Percentiles rank a stretch among this genome's conserved stretches.
phyloP scores from a whole-genome alignment of 2,888 invertebrate species.

The Tachina grossa region DNA sequence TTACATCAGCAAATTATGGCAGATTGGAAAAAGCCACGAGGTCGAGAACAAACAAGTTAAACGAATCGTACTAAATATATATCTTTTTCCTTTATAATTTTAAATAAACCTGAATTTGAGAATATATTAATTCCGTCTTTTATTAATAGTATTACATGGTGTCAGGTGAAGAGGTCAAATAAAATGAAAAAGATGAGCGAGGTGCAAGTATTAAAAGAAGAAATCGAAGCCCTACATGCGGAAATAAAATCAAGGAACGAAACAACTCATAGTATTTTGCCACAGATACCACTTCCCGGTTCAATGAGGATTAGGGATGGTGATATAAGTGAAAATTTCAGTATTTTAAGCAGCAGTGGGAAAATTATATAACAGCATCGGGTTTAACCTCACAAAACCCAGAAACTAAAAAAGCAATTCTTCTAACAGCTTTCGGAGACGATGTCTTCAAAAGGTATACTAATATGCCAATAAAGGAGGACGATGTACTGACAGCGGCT shows the following conservation, averaged over 20 bases:
- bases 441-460: constrained; percentile 23
- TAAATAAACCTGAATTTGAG: no score
- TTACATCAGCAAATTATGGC: no score
- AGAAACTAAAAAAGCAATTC: constrained; percentile 34
- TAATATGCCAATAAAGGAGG: constrained; percentile 35
- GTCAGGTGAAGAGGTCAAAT: not conserved
- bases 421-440: constrained; percentile 26
- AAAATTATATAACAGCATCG: constrained; percentile 22
- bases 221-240: not conserved
- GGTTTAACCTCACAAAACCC: constrained; percentile 15
- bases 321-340: constrained; percentile 19
- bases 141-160: constrained; percentile 7
- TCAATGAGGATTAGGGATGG: constrained; percentile 19
- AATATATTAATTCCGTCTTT: not conserved
- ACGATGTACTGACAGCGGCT: not conserved
- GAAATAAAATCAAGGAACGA: not conserved
- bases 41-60: no score
- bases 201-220: not conserved
- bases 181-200: constrained; percentile 9
- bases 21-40: no score
- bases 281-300: constrained; percentile 29
- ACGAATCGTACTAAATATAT: no score
- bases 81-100: no score
- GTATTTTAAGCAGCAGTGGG: constrained; percentile 17
- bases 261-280: constrained; percentile 8